These are phyloP conservation scores for Menidia beryllina DNA, from an alignment of 2,113 vertebrate species.

Conservation along the genomic window DNA sequence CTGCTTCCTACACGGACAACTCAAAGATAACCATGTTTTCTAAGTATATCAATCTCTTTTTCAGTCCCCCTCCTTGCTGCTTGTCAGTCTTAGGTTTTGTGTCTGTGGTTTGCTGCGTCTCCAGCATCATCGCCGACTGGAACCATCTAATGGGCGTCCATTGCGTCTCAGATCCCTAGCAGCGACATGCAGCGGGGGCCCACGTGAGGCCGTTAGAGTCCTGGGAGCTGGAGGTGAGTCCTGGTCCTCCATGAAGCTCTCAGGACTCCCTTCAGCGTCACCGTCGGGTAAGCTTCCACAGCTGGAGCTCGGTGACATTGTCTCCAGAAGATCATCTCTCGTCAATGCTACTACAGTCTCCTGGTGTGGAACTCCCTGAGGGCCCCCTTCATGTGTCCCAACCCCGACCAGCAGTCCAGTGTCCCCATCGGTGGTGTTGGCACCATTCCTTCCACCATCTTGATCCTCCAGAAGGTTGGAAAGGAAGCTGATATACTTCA, in stretches of 20 bases:
- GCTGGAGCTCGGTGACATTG: slow-evolving; percentile 92
- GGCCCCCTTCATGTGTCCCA: slow-evolving; percentile 77
- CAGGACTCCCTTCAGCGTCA: slow-evolving; percentile 90
- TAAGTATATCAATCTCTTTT: slow-evolving; percentile 35
- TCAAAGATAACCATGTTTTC: slow-evolving; percentile 41
- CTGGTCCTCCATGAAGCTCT: slow-evolving; percentile 90
- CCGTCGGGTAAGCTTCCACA: slow-evolving; percentile 93
- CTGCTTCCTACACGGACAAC: slow-evolving; percentile 38
- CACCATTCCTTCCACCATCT: slow-evolving; percentile 89
- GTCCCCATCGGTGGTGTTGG: slow-evolving; percentile 83
- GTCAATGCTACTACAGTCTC: slow-evolving; percentile 86
- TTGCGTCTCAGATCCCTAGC: slow-evolving; percentile 84
- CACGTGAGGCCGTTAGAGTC: slow-evolving; percentile 82
- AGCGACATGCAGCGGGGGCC: slow-evolving; percentile 68
- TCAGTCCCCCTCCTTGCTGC: slow-evolving; percentile 22
- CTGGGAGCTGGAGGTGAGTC: slow-evolving; percentile 78
- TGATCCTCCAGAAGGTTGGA: slow-evolving; percentile 96
- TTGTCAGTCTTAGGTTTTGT: slow-evolving; percentile 36
- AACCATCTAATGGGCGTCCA: slow-evolving; percentile 87
- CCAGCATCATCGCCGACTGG: slow-evolving; percentile 88
- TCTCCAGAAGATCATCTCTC: slow-evolving; percentile 92
- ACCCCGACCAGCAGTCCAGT: slow-evolving; percentile 85
- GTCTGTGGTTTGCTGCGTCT: slow-evolving; percentile 19
- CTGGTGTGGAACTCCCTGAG: slow-evolving; percentile 80
- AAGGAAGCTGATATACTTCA: slow-evolving; percentile 98